Evolutionary conservation across 2,888 invertebrate genomes (phyloP), one percentile per base, ranked within the genome.

Genomic region (Torymus auratus): DNA sequence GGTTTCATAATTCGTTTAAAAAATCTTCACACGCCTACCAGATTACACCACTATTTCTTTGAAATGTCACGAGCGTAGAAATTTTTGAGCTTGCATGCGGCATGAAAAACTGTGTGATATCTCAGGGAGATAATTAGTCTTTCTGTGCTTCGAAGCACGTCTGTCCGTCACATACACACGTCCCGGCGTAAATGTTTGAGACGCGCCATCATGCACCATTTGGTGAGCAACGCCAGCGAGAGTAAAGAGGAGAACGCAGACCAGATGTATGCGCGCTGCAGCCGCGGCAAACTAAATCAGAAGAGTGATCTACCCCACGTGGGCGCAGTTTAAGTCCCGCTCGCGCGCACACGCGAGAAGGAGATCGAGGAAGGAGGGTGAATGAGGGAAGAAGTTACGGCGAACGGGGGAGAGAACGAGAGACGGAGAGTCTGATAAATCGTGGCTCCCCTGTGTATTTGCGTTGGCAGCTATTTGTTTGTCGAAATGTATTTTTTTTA

Each of bases 301-400:
- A 72, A 76, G 76, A 71, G 68, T 61, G 80, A 80, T 76, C 80
- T 71, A 68, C 80, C 76, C 80, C 76, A 65, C 80, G 70, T 65
- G 75, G 72, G 71, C 76, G 67, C 76, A 72, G 76, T 67, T 68
- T 71, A 80, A 71, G 52, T 72, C 55, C 71, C 76, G 67, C 76
- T 50, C 2, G 76, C 41, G 76, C 65, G 14, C 13, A 55, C 7
- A 7, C 41, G 28, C 28, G 61, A 69, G 61, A 68, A 41, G 55
- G 17, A 7, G 65, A 58, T 41, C 41, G 14, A 61, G 23, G 13
- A 13, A 14, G 20, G 13, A 12, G 28, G 62, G 28, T 62, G n/a
- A 28, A 62, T 41, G 62, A 64, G n/a, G 28, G 28, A 41, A n/a
- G 17, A 17, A 41, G 41, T 28, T 64, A 28, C n/a, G 28, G 12